Evolutionary conservation across 92 coral and sea anemone genomes (phyloP).

Genomic region (Parazoanthus atlanticus): DNA sequence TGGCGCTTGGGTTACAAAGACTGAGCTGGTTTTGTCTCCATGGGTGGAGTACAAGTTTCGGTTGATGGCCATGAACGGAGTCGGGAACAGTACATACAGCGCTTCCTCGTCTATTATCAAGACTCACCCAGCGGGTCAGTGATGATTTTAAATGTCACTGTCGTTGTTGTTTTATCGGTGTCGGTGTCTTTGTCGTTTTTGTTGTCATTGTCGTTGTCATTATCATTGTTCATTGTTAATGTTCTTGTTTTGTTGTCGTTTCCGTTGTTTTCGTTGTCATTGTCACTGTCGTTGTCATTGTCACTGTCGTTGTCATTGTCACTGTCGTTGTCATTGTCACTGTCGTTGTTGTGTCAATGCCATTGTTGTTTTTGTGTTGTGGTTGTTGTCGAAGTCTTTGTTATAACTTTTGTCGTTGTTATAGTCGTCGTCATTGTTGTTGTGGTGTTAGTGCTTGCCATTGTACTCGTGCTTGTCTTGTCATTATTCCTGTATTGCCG

Average conservation of each 20-base stretch:
- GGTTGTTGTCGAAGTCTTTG: neutral
- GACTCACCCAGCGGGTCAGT: conserved; percentile 89
- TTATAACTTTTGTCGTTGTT: neutral
- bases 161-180: neutral
- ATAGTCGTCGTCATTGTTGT: neutral
- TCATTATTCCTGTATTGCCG: neutral
- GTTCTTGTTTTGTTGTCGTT: neutral
- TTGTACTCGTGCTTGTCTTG: neutral
- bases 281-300: neutral
- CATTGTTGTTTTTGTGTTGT: too few relatives aligned
- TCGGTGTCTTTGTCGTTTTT: too few relatives aligned
- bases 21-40: conserved; percentile 79
- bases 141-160: neutral
- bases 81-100: conserved; percentile 83
- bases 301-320: neutral
- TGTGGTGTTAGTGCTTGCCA: neutral
- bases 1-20: conserved; percentile 52
- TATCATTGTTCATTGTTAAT: too few relatives aligned
- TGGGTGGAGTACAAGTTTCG: conserved; percentile 89
- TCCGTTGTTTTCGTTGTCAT: neutral
- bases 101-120: conserved; percentile 62
- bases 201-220: too few relatives aligned
- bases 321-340: too few relatives aligned
- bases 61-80: conserved; percentile 69
- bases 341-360: too few relatives aligned